A percentile compares a stretch with the other conserved stretches of the same genome.
These are phyloP conservation scores for Mythimna lalbum DNA, from an alignment of 2,888 invertebrate species.

Conservation along the genomic window DNA sequence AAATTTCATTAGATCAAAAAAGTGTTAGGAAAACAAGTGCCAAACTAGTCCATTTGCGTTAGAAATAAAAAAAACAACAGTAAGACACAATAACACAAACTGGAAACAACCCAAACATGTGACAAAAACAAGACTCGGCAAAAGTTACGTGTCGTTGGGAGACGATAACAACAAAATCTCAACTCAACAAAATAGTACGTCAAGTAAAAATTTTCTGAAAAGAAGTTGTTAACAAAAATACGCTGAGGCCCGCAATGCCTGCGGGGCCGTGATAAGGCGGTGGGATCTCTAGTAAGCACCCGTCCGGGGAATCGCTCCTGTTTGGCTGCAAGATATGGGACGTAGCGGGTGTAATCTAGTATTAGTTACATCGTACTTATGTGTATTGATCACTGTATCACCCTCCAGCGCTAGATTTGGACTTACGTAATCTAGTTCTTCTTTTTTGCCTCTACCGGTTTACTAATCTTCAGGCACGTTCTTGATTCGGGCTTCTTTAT, in stretches of 20 bases:
- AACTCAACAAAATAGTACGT: constrained; percentile 73
- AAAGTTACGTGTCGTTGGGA: constrained; percentile 54
- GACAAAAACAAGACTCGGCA: constrained; percentile 48
- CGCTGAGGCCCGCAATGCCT: constrained; percentile 79
- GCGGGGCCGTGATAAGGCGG: constrained; percentile 84
- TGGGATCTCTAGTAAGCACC: constrained; percentile 80
- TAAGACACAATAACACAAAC: constrained; percentile 38
- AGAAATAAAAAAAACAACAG: constrained; percentile 28
- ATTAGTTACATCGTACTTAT: constrained; percentile 22
- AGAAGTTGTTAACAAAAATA: constrained; percentile 90
- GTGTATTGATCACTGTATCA: constrained; percentile 22
- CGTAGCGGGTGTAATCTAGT: constrained; percentile 61
- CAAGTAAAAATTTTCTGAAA: constrained; percentile 84
- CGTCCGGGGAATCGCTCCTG: constrained; percentile 72
- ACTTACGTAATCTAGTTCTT: not conserved
- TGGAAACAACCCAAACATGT: constrained; percentile 41
- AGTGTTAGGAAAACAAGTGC: constrained; percentile 29
- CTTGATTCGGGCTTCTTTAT: not conserved
- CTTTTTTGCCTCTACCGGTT: not conserved
- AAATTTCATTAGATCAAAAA: constrained; percentile 25
- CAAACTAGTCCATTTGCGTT: constrained; percentile 25
- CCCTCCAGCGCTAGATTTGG: not conserved
- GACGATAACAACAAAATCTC: constrained; percentile 77
- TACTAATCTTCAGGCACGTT: too few relatives aligned
- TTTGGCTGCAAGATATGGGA: constrained; percentile 61